Base-by-base conservation (phyloP, 2,888 invertebrate species). In the Acrobasis suavella region DNA sequence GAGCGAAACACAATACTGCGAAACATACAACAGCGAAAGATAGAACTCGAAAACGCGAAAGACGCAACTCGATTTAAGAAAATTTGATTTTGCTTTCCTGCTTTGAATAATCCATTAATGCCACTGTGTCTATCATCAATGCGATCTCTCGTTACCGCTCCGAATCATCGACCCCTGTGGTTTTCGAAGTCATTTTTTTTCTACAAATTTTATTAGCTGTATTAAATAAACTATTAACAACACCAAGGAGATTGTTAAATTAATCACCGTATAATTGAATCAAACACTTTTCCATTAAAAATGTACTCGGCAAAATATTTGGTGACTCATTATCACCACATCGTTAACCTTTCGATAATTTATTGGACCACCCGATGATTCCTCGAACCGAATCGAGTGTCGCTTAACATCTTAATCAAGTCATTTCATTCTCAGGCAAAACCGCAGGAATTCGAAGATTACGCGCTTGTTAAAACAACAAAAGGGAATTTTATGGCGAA, bases 371-470 rank as follows among this genome's bases (percentile, higher is more conserved):
- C 68, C 64, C 60, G 54, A 58, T 58, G 58, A 63, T 76, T 76
- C 77, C 59, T 60, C 58, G 77, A 78, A 79, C 54, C 64, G 14
- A 9, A 10, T 56, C 12, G 12, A 14, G 56, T 56, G 56, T 56
- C 56, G 39, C 9, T 56, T 56, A 54, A 61, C 61, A 37, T 54
- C 61, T 61, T 32, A 61, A 61, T 61, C 54, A 42, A 46, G 32
- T 38, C 62, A 65, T 46, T 56, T 42, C 62, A 65, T 42, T 56
- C 56, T 42, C 42, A 8, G 46, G 58, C 59, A 15, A 46, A 51
- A 65, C 65, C 67, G 10, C 65, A 65, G 50, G 58, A 64, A 62
- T 63, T 10, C 52, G 15, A 60, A 62, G 56, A 50, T 62, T 60
- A 54, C 15, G 54, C 54, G 52, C 46, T 58, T 51, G n/a, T 58